Percentiles rank a stretch among this genome's conserved stretches.
Conservation (phyloP, 2,113 vertebrate genomes). For the Prionailurus bengalensis region DNA sequence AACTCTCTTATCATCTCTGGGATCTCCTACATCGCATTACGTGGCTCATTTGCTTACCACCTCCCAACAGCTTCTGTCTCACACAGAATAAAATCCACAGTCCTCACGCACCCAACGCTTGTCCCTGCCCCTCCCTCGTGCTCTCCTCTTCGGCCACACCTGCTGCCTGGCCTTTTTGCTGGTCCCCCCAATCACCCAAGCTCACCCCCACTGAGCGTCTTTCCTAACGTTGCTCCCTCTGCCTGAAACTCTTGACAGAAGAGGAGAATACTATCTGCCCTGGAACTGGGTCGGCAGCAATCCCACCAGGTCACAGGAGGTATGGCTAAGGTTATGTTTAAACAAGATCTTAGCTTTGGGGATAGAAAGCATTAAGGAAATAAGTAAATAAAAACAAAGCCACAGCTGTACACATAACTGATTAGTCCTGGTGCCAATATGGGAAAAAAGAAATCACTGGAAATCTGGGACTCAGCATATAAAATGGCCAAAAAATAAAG, state of each 20-base stretch:
- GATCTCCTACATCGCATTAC: neutral
- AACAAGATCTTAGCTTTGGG: neutral
- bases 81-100: neutral
- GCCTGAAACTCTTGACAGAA: neutral
- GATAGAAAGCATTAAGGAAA: neutral
- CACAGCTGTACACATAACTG: neutral
- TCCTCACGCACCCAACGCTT: neutral
- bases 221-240: neutral
- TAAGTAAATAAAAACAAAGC: neutral
- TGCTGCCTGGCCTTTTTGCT: neutral
- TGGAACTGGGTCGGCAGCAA: neutral
- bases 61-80: neutral
- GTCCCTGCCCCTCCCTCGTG: neutral
- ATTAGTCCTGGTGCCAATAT: neutral
- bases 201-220: no score
- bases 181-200: neutral
- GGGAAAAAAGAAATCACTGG: neutral
- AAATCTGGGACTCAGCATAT: neutral
- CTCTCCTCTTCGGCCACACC: neutral
- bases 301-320: neutral
- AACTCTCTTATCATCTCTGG: neutral
- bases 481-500: neutral
- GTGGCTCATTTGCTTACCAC: neutral
- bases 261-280: neutral
- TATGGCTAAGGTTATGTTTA: neutral